Conservation (phyloP, 1,140 invertebrate species). For the Bombus superbus region DNA sequence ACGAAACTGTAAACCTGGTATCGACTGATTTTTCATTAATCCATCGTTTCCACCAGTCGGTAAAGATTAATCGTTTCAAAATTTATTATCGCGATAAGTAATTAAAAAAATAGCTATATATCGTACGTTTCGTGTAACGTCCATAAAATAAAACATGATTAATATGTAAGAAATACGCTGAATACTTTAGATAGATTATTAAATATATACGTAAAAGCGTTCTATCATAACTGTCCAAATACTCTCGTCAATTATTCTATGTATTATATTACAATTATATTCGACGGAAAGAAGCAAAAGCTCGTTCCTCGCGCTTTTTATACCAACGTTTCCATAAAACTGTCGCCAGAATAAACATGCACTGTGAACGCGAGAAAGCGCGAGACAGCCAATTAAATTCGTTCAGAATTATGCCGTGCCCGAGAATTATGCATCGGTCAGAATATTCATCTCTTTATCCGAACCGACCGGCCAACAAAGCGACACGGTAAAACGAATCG, state of each 20-base stretch:
- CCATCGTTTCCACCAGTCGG: not conserved
- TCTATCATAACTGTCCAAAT: not conserved
- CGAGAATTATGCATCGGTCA: constrained; percentile 45
- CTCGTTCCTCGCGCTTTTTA: too few species aligned
- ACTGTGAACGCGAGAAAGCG: not conserved
- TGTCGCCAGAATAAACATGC: constrained; percentile 31
- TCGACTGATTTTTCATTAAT: not conserved
- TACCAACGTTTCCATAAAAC: not conserved
- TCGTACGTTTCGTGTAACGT: not conserved
- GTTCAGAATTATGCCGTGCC: constrained; percentile 16
- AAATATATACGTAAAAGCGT: not conserved
- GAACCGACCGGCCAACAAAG: constrained; percentile 40
- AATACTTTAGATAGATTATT: not conserved
- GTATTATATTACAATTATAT: not conserved
- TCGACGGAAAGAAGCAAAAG: too few species aligned
- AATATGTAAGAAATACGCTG: not conserved
- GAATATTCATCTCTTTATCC: constrained; percentile 51
- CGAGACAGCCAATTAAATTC: constrained; percentile 51
- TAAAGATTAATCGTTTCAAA: not conserved
- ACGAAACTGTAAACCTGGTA: not conserved
- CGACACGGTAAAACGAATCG: constrained; percentile 52
- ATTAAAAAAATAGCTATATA: not conserved
- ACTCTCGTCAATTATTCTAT: too few species aligned
- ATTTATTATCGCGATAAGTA: not conserved
- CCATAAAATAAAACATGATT: not conserved